A percentile compares a stretch with the other conserved stretches of the same genome.
phyloP scores from a whole-genome alignment of 2,888 invertebrate genomes.

The Argyresthia albistria region DNA sequence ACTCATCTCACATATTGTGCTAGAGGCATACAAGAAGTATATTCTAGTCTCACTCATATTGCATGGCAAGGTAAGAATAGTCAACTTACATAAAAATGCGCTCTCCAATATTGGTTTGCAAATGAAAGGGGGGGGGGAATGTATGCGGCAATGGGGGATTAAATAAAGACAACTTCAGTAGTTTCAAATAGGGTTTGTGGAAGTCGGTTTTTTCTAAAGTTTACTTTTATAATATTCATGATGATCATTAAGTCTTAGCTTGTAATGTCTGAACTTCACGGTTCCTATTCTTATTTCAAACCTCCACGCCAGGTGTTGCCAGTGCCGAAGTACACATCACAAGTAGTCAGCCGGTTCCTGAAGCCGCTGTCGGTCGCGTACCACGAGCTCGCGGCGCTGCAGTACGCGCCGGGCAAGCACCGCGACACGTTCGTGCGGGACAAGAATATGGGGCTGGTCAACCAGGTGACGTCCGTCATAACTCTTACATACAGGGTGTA shows the following conservation, averaged over 20 bases:
- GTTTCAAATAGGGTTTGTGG: background rate
- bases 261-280: no score
- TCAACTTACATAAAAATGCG: no score
- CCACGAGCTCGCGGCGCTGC: conserved; percentile 89
- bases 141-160: no score
- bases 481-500: background rate
- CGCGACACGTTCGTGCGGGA: conserved; percentile 85
- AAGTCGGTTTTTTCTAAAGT: no score
- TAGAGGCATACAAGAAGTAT: conserved; percentile 98
- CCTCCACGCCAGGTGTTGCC: conserved; percentile 52
- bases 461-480: conserved; percentile 66
- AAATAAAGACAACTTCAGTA: no score
- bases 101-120: no score
- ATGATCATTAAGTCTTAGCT: no score
- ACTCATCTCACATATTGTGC: conserved; percentile 96
- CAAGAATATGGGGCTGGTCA: conserved; percentile 83
- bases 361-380: conserved; percentile 90
- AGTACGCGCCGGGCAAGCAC: conserved; percentile 84
- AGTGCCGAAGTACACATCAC: conserved; percentile 93
- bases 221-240: no score
- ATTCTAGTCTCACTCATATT: conserved; percentile 92
- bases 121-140: no score
- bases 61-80: conserved; percentile 84
- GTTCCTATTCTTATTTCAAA: no score
- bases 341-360: conserved; percentile 88